Percentiles rank a stretch among this genome's conserved stretches.
Evolutionary conservation across 2,888 invertebrate genomes (phyloP).

Genomic region (Agriotes lineatus): DNA sequence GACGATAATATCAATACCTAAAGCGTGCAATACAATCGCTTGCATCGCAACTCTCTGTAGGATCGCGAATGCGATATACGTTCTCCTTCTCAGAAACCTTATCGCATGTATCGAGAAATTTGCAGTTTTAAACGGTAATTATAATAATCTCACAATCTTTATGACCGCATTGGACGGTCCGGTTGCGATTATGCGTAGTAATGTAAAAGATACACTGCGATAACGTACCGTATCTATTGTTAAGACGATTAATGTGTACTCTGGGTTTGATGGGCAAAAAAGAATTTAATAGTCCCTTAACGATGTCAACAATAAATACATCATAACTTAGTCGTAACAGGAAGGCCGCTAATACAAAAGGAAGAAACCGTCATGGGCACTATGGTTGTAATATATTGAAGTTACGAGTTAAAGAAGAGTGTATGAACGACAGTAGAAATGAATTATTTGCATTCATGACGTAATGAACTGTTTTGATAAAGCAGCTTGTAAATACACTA

Average conservation of each 20-base stretch:
- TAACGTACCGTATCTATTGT: conserved; percentile 35
- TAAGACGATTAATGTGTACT: conserved; percentile 32
- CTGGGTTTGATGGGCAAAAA: conserved; percentile 23
- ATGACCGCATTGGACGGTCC: conserved; percentile 29
- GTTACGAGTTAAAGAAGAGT: too few species aligned
- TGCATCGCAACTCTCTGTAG: conserved; percentile 32
- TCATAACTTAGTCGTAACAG: too few species aligned
- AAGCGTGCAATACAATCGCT: conserved; percentile 37
- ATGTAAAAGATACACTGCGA: conserved; percentile 27
- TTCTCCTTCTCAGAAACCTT: conserved; percentile 35
- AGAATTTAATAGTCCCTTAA: conserved; percentile 28
- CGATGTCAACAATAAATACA: conserved; percentile 7
- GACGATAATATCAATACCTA: conserved; percentile 37
- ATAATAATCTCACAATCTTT: conserved; percentile 40
- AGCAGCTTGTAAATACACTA: too few species aligned
- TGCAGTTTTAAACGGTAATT: conserved; percentile 42
- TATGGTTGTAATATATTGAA: too few species aligned
- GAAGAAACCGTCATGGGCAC: neutral
- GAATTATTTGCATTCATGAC: too few species aligned
- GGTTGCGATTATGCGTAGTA: conserved; percentile 28
- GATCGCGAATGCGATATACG: conserved; percentile 31
- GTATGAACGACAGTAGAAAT: too few species aligned
- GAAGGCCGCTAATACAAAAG: neutral
- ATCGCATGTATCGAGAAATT: conserved; percentile 39
- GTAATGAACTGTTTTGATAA: too few species aligned